A percentile compares a stretch with the other conserved stretches of the same genome.
Conservation (phyloP, 2,797 vertebrate species). For the Triplophysa bombifrons region DNA sequence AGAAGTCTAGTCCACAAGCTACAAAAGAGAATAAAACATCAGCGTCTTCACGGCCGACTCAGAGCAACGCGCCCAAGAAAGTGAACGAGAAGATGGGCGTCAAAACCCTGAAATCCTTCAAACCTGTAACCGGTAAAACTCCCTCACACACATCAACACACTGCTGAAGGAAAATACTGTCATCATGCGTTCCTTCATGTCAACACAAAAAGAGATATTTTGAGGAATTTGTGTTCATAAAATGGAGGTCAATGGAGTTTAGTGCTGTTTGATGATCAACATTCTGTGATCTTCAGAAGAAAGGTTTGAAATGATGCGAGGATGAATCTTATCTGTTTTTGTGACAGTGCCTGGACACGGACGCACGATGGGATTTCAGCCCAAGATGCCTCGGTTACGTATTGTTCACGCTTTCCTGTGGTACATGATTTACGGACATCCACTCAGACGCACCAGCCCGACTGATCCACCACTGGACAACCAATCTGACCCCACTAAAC, state of each 20-base stretch:
- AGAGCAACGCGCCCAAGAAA: slow-evolving; percentile 53
- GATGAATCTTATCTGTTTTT: background rate
- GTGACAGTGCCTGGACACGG: slow-evolving; percentile 86
- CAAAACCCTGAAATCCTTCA: slow-evolving; percentile 75
- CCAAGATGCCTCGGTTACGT: slow-evolving; percentile 93
- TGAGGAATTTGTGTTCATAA: too few species aligned
- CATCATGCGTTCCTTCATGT: too few species aligned
- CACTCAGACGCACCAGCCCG: slow-evolving; percentile 54
- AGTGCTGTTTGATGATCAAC: background rate
- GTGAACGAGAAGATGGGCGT: slow-evolving; percentile 71
- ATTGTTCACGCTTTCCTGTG: slow-evolving; percentile 88
- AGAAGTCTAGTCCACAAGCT: background rate
- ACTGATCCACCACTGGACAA: background rate
- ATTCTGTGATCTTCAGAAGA: too few species aligned
- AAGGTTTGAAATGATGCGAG: too few species aligned
- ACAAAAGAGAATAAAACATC: background rate
- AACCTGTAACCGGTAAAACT: slow-evolving; percentile 81
- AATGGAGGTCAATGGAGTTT: too few species aligned
- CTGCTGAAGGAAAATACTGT: too few species aligned
- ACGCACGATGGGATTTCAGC: slow-evolving; percentile 87
- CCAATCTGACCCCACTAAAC: slow-evolving; percentile 10
- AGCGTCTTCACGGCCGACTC: too few species aligned
- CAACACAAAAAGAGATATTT: too few species aligned
- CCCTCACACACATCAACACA: background rate
- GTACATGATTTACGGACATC: slow-evolving; percentile 90